Evolutionary conservation across 2,113 vertebrate species (phyloP).

Genomic region (Noturus placidus): DNA sequence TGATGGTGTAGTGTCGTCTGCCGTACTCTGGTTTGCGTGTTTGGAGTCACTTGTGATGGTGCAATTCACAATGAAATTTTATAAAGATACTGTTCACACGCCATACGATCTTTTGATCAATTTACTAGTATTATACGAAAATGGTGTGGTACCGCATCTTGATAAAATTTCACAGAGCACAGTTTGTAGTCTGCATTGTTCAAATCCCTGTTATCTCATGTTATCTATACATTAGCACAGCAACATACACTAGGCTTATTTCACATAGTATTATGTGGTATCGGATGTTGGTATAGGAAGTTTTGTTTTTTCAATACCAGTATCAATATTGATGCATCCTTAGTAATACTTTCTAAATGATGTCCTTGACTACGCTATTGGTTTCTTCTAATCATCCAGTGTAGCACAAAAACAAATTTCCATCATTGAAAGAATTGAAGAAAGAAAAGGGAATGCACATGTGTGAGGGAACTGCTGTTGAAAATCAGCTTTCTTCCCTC

Average conservation of each 20-base stretch:
- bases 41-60: background rate
- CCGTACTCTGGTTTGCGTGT: background rate
- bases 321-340: background rate
- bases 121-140: too few species aligned
- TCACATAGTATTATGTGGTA: background rate
- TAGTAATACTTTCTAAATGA: background rate
- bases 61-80: background rate
- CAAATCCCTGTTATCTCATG: background rate
- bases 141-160: background rate
- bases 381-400: background rate
- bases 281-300: background rate
- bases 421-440: background rate
- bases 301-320: background rate
- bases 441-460: background rate
- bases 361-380: background rate
- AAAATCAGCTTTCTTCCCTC: background rate
- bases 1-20: slow-evolving; percentile 20
- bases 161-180: background rate
- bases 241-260: background rate
- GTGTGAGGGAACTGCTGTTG: background rate
- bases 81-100: background rate
- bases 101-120: background rate
- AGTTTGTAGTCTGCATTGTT: background rate
- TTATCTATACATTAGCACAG: background rate
- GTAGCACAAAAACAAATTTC: background rate